Conservation (phyloP, 2,888 invertebrate genomes). For the Amiota minor region DNA sequence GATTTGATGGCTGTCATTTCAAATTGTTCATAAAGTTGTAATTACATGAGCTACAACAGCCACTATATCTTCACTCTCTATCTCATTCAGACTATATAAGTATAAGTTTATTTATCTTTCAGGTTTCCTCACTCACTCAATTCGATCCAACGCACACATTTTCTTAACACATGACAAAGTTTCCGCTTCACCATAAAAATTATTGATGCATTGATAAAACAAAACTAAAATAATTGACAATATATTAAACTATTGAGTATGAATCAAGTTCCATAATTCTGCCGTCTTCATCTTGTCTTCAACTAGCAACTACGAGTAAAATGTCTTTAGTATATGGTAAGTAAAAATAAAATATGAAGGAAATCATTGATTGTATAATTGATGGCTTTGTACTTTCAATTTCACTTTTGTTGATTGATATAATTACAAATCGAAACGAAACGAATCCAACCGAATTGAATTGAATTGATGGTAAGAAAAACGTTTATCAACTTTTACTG, state of each 20-base stretch:
- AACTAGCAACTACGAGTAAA: too few species aligned
- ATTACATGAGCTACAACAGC: constrained; percentile 18
- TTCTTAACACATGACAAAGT: neutral
- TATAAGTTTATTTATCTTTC: neutral
- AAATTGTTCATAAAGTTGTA: constrained; percentile 20
- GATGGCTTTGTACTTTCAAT: constrained; percentile 22
- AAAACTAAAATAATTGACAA: constrained; percentile 22
- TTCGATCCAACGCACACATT: too few species aligned
- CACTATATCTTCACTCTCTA: neutral
- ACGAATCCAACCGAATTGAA: too few species aligned
- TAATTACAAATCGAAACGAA: constrained; percentile 10
- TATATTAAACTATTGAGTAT: too few species aligned
- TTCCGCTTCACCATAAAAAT: constrained; percentile 50
- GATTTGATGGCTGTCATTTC: constrained; percentile 11
- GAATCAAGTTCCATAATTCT: too few species aligned
- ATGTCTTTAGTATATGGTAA: too few species aligned
- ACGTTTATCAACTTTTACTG: constrained; percentile 20
- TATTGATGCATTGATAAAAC: constrained; percentile 25
- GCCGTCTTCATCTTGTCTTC: too few species aligned
- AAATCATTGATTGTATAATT: constrained; percentile 29
- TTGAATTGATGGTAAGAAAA: constrained; percentile 3
- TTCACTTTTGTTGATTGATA: constrained; percentile 22
- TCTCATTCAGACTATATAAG: neutral
- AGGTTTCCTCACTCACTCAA: neutral
- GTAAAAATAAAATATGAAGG: neutral